phyloP scores from a whole-genome alignment of 1,140 invertebrate species.

The Anastrepha obliqua region DNA sequence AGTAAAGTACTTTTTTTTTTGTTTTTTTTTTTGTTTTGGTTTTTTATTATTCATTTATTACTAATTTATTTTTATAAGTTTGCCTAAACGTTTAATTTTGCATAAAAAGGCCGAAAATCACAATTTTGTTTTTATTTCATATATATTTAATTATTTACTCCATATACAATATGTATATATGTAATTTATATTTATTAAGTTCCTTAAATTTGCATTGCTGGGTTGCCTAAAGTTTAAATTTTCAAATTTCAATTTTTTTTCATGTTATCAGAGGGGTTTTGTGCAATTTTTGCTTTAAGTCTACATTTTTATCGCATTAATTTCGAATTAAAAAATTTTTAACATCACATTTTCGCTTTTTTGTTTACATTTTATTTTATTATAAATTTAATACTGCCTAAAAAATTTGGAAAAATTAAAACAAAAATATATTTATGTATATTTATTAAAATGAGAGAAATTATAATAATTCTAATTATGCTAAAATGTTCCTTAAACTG shows the following conservation, averaged over 20 bases:
- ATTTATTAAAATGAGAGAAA: slow-evolving; percentile 49
- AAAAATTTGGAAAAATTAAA: slow-evolving; percentile 51
- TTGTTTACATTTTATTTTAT: slow-evolving; percentile 51
- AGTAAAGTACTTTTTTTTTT: background rate
- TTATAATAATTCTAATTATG: slow-evolving; percentile 56
- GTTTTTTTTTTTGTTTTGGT: slow-evolving; percentile 46
- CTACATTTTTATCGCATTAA: slow-evolving; percentile 38
- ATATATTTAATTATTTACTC: slow-evolving; percentile 38
- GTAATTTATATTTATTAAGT: slow-evolving; percentile 56
- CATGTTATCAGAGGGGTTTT: slow-evolving; percentile 46
- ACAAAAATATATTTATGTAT: slow-evolving; percentile 25
- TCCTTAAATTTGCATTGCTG: slow-evolving; percentile 6
- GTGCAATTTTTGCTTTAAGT: slow-evolving; percentile 57
- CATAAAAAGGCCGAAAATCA: slow-evolving; percentile 74
- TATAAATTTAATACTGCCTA: slow-evolving; percentile 51
- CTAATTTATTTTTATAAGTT: slow-evolving; percentile 61
- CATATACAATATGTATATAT: slow-evolving; percentile 2
- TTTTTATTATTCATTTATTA: slow-evolving; percentile 61
- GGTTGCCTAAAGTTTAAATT: slow-evolving; percentile 70
- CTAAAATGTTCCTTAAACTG: slow-evolving; percentile 57
- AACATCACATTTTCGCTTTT: slow-evolving; percentile 67
- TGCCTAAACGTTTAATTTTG: slow-evolving; percentile 51
- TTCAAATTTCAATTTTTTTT: slow-evolving; percentile 18
- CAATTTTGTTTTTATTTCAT: slow-evolving; percentile 71
- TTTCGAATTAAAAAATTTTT: slow-evolving; percentile 61